Base-by-base conservation (phyloP, 2,797 vertebrate species). In the Masticophis lateralis region DNA sequence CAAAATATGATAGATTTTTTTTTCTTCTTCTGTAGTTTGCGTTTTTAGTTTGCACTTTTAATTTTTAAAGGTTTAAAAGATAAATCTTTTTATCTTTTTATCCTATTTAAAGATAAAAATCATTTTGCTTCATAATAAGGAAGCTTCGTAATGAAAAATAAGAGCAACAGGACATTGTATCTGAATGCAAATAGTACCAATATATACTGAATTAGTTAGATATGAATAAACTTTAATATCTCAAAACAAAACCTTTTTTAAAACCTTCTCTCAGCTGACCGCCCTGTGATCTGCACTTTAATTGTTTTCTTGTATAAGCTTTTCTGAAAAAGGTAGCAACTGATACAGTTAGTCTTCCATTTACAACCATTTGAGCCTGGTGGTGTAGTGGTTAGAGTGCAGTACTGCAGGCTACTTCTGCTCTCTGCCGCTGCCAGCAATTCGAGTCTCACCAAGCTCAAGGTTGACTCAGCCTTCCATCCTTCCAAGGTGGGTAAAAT, bases 211-310 rank as follows among this genome's bases (percentile, higher is more conserved):
- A 47, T 47, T 83, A 22, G 18, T 79, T 79, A 79, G 22, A 43
- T 43, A 9, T 37, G 3, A 79, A 43, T 79, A 79, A 10, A 79
- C 20, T 83, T 83, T 83, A 83, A 25, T 43, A 43, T 83, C 37
- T 47, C 74, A 83, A 83, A 83, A 83, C 0, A 83, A 43, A n/a
- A 9, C 2, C 7, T 32, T 16, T 61, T 16, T 5, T 5, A n/a
- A n/a, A n/a, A 18, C 5, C n/a, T 16, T 69, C 5, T 69, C 2
- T n/a, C 16, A 3, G 2, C 14, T 0, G 0, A 18, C 9, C 1
- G 3, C 28, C 28, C 7, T 6, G n/a, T 74, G 32, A 28, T 74
- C 14, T 3, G 12, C 28, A 66, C 28, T 66, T 74, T n/a, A 66
- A 66, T 66, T 37, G 6, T 37, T 74, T 18, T 74, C 16, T 69